Base-by-base conservation (phyloP, 2,888 invertebrate genomes). In the Parnassius smintheus region DNA sequence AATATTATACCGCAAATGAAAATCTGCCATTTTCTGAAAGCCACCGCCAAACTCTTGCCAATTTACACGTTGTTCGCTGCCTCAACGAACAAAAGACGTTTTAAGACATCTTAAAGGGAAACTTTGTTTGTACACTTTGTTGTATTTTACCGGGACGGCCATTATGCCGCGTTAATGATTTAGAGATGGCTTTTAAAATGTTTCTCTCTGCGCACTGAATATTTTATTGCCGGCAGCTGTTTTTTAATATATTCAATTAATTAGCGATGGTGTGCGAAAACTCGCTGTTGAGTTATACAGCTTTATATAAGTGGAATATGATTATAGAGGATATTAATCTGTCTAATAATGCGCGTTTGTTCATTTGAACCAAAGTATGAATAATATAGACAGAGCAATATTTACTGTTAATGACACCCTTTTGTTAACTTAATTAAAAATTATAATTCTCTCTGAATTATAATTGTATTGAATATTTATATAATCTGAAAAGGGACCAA, bases 51-150 rank as follows among this genome's bases (percentile, higher is more conserved):
- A 78, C 81, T 81, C 82, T 83, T 82, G 80, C 78, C 87, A 91
- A 89, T 91, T 91, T 90, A 78, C 91, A 86, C 81, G 75, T 82
- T 77, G 73, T 79, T 76, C 77, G 75, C 73, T 65, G 69, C 61
- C 72, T 71, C 72, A 67, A 73, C 76, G 76, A 77, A 87, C 87
- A 88, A 90, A 88, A 83, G 83, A 78, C 70, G 76, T 80, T 79
- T 79, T 77, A 81, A 78, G 70, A 67, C 72, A 68, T 75, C 75
- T 79, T 77, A 73, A 78, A 79, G 81, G 78, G 78, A 79, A 81
- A 78, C 75, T 75, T 81, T 83, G 81, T 86, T 82, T 84, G 75
- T 74, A 70, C 74, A 82, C 80, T 78, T 80, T 81, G 81, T 73
- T 81, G 81, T 73, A 69, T 72, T 70, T 66, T 60, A 67, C 64